Evolutionary conservation across 2,888 invertebrate genomes (phyloP).

Genomic region (Heterodera filipjevi): DNA sequence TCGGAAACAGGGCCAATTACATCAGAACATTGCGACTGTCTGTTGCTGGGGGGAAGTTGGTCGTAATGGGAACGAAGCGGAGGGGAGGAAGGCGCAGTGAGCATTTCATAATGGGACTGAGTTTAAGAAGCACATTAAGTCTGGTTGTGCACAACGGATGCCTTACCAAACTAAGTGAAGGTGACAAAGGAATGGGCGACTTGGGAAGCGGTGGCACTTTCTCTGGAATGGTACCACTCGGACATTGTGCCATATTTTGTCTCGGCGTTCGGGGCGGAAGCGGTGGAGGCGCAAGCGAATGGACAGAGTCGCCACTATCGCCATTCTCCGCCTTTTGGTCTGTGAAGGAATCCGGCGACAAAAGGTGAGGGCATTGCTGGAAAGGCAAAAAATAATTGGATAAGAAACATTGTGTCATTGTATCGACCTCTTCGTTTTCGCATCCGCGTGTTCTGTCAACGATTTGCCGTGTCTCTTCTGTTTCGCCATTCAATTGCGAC

Average conservation of each 20-base stretch:
- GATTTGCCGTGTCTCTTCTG: neutral
- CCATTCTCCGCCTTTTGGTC: neutral
- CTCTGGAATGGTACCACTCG: neutral
- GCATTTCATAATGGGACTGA: neutral
- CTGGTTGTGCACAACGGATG: neutral
- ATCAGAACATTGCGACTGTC: neutral
- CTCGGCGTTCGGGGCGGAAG: conserved; percentile 6
- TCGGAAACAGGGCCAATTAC: neutral
- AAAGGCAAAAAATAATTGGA: neutral
- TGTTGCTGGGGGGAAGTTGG: neutral
- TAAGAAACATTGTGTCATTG: neutral
- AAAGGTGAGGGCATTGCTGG: neutral
- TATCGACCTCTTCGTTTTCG: neutral
- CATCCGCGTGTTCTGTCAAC: neutral
- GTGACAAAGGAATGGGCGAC: neutral
- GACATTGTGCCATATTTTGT: neutral
- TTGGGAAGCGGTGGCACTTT: neutral
- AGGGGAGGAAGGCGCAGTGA: neutral
- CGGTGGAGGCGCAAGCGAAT: neutral
- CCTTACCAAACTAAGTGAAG: neutral
- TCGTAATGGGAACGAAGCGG: neutral
- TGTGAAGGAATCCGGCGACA: neutral
- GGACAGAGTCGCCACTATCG: neutral
- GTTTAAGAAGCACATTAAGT: neutral
- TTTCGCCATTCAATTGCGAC: neutral